phyloP scores from a whole-genome alignment of 2,113 vertebrate genomes.

The Acanthisitta chloris region DNA sequence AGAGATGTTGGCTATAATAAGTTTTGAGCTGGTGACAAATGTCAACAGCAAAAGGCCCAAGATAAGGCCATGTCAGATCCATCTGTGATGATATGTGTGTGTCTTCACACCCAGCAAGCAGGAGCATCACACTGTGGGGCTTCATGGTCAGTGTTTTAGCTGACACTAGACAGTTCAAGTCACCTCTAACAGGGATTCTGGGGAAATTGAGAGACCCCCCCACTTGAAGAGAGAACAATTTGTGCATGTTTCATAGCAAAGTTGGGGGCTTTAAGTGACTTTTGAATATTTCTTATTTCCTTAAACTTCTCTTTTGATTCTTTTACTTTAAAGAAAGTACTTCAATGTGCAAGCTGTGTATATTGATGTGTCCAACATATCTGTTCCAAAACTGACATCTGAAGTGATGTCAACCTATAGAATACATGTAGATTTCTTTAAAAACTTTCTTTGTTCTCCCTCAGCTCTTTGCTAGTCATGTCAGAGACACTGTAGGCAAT shows the following conservation, averaged over 20 bases:
- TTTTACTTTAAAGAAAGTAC: background rate
- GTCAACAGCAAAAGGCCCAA: conserved; percentile 2
- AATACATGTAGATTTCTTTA: accelerated
- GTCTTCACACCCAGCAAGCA: background rate
- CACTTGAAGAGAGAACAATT: accelerated
- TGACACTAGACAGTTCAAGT: background rate
- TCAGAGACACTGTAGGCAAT: background rate
- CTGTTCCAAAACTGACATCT: background rate
- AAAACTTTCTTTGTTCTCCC: background rate
- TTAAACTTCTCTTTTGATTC: background rate
- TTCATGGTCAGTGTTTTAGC: background rate
- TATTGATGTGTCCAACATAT: background rate
- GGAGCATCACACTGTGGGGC: background rate
- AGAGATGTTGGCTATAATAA: conserved; percentile 32
- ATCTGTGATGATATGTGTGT: accelerated
- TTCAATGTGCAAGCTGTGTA: accelerated
- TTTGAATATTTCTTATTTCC: background rate
- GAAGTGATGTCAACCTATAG: background rate
- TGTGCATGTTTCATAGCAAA: accelerated
- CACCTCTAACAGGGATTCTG: accelerated
- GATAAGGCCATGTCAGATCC: background rate
- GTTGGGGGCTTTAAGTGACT: background rate
- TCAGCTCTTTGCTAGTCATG: background rate
- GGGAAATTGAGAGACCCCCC: background rate
- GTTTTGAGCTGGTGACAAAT: background rate